Base-by-base conservation (phyloP, 2,113 vertebrate genomes). In the Plotosus lineatus region DNA sequence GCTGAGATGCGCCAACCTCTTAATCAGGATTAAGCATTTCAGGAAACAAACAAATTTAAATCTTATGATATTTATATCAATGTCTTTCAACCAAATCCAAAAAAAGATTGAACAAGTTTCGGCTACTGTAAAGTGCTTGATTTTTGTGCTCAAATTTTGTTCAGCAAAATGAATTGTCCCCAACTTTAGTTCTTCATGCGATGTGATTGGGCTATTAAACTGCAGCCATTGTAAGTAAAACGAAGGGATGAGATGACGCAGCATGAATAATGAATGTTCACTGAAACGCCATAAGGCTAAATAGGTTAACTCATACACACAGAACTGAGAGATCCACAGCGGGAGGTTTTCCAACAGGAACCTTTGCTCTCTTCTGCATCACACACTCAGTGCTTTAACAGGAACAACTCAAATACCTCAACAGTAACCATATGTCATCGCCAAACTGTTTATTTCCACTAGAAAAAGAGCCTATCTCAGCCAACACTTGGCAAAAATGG, bases 161-260 rank as follows among this genome's bases (percentile, higher is more conserved):
- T 19, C 38, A 42, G 40, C 74, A n/a, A 56, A 23, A 68, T 36
- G 31, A 33, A 40, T 26, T 79, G 65, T 7, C 28, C 15, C 51
- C 6, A 12, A 23, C 69, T 50, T 65, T 55, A 38, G 36, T 80
- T 77, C 19, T 31, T 21, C 28, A 4, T 31, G 2, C 40, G 79
- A 86, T 84, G 84, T 50, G 75, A 84, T 85, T 53, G 21, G 23
- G 6, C n/a, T 28, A 58, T 60, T 58, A 76, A 38, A 28, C 19
- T n/a, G 58, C 31, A 83, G 38, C 36, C 66, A 40, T 31, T 28
- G 82, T 85, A 87, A 88, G 83, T 86, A 85, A 83, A 66, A 66
- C 61, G 44, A 85, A 85, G 28, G 83, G 75, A 84, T 79, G 69
- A 65, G 80, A 85, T 79, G 77, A 82, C 80, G 77, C 80, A 10